Conservation (phyloP, 2,113 vertebrate genomes). For the Myrmecobius fasciatus region DNA sequence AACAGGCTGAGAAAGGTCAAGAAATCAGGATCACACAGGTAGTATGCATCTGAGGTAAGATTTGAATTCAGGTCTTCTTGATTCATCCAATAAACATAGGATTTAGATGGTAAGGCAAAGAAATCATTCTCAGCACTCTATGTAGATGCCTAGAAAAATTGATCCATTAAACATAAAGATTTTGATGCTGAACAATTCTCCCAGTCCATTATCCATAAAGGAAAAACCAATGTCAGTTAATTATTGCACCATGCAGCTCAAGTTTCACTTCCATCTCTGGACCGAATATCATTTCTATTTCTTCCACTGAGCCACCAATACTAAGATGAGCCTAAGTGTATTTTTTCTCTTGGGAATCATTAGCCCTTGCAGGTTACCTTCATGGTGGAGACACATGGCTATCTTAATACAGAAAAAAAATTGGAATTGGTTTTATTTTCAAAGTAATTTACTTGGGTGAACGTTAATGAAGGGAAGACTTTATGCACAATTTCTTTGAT, state of each 20-base stretch:
- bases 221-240: not conserved
- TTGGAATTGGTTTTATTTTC: slow-evolving; percentile 20
- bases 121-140: not conserved
- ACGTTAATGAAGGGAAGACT: slow-evolving; percentile 20
- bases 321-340: not conserved
- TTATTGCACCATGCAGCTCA: rapidly evolving
- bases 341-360: not conserved
- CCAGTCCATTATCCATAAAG: not conserved
- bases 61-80: not conserved
- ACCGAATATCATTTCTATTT: not conserved
- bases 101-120: not conserved
- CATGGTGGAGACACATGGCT: not conserved
- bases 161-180: not conserved
- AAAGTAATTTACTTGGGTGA: slow-evolving; percentile 40
- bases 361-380: not conserved
- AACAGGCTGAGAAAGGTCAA: not conserved
- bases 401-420: not conserved
- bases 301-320: not conserved
- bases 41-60: not conserved
- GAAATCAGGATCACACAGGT: not conserved
- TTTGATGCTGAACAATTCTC: not conserved
- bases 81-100: not conserved
- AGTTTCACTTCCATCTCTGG: not conserved
- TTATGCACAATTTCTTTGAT: slow-evolving; percentile 29
- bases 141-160: not conserved